These are phyloP conservation scores for Cosmorhoe ocellata DNA, from an alignment of 2,888 invertebrate genomes.

Conservation along the genomic window DNA sequence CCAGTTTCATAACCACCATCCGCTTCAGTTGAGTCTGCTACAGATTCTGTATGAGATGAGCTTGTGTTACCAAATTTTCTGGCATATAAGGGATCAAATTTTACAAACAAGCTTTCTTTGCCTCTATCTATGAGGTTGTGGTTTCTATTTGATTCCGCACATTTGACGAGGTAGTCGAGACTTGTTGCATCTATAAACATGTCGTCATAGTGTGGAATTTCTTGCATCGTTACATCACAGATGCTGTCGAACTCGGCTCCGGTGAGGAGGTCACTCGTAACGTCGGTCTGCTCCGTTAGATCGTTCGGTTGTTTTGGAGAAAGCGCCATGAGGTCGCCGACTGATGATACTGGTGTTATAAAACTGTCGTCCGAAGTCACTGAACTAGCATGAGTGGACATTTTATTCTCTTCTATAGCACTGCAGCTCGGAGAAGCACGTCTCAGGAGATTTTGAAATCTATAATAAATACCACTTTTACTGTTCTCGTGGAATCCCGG, in stretches of 20 bases:
- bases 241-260: slow-evolving; percentile 68
- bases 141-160: slow-evolving; percentile 65
- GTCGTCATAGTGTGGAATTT: slow-evolving; percentile 60
- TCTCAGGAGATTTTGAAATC: slow-evolving; percentile 54
- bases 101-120: slow-evolving; percentile 86
- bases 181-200: slow-evolving; percentile 82
- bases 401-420: slow-evolving; percentile 34
- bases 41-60: slow-evolving; percentile 44
- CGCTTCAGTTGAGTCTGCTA: slow-evolving; percentile 53
- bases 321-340: slow-evolving; percentile 66
- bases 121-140: slow-evolving; percentile 60
- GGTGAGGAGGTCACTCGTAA: slow-evolving; percentile 66
- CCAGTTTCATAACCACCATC: slow-evolving; percentile 75
- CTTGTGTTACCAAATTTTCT: slow-evolving; percentile 43
- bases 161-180: slow-evolving; percentile 80
- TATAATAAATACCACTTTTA: slow-evolving; percentile 52
- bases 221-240: slow-evolving; percentile 73
- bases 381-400: slow-evolving; percentile 53
- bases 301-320: slow-evolving; percentile 56
- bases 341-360: slow-evolving; percentile 63
- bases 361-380: slow-evolving; percentile 61
- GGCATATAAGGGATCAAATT: slow-evolving; percentile 82
- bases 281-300: slow-evolving; percentile 44
- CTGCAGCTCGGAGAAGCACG: slow-evolving; percentile 34
- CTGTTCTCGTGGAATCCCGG: slow-evolving; percentile 44